phyloP scores from a whole-genome alignment of 1,140 invertebrate species.

The Eubasilissa regina region DNA sequence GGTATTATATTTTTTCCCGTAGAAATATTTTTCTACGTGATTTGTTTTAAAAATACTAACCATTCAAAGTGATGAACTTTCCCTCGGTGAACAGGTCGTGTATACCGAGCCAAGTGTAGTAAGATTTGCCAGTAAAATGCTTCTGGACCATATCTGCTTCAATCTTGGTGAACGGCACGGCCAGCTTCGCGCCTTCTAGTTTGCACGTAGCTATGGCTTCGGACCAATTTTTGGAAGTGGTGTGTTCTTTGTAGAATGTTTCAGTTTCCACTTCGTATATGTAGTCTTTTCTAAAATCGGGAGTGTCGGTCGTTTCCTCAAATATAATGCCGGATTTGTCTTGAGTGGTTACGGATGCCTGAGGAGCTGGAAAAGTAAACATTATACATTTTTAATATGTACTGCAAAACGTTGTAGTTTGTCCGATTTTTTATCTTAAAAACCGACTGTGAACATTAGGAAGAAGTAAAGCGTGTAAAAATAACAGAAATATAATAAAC shows the following conservation, averaged over 20 bases:
- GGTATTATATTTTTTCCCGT: no score
- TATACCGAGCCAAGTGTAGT: constrained; percentile 30
- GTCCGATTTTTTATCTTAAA: no score
- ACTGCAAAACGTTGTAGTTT: no score
- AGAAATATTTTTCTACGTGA: no score
- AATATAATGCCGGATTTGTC: background rate
- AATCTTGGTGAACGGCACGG: constrained; percentile 59
- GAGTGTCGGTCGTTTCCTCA: background rate
- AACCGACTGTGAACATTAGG: no score
- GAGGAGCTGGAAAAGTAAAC: constrained; percentile 13
- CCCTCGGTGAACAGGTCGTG: constrained; percentile 44
- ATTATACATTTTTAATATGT: no score
- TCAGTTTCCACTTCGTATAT: constrained; percentile 19
- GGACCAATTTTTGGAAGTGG: constrained; percentile 61
- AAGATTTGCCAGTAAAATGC: background rate
- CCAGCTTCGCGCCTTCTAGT: constrained; percentile 63
- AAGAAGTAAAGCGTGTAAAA: no score
- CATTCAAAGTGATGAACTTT: constrained; percentile 16
- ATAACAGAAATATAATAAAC: no score
- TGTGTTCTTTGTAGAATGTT: constrained; percentile 65
- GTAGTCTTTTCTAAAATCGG: constrained; percentile 45
- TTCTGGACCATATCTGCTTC: background rate
- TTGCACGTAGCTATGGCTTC: constrained; percentile 64
- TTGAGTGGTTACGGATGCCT: background rate
- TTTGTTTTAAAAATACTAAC: constrained; percentile 41